Percentiles rank a stretch among this genome's conserved stretches.
Evolutionary conservation across 2,797 vertebrate species (phyloP).

Genomic region (Hemitrygon akajei): DNA sequence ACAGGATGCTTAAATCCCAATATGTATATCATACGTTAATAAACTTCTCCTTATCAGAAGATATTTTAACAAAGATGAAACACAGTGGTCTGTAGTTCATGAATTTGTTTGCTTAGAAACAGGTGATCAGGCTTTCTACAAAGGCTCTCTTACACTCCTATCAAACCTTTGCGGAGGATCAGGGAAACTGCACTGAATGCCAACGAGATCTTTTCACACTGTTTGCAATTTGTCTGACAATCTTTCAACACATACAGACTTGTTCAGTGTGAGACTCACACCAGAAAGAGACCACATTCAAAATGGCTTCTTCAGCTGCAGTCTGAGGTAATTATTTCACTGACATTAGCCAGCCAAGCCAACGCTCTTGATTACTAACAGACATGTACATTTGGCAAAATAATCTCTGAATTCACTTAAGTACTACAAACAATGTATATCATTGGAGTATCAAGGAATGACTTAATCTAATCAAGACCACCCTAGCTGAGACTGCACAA

Average conservation of each 20-base stretch:
- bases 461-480: slow-evolving; percentile 24
- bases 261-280: neutral
- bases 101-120: neutral
- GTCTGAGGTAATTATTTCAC: neutral
- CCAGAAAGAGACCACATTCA: neutral
- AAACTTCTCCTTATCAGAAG: neutral
- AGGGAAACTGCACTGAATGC: neutral
- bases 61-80: neutral
- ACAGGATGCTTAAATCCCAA: neutral
- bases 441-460: neutral
- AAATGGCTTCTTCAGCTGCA: neutral
- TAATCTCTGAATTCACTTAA: neutral
- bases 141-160: neutral
- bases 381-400: neutral
- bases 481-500: neutral
- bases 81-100: neutral
- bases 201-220: neutral
- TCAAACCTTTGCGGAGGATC: neutral
- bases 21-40: neutral
- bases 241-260: neutral
- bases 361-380: neutral
- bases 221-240: neutral
- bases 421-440: neutral
- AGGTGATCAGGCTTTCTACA: neutral
- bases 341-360: neutral